Conservation (phyloP, 2,113 vertebrate species). For the Stigmatopora nigra region DNA sequence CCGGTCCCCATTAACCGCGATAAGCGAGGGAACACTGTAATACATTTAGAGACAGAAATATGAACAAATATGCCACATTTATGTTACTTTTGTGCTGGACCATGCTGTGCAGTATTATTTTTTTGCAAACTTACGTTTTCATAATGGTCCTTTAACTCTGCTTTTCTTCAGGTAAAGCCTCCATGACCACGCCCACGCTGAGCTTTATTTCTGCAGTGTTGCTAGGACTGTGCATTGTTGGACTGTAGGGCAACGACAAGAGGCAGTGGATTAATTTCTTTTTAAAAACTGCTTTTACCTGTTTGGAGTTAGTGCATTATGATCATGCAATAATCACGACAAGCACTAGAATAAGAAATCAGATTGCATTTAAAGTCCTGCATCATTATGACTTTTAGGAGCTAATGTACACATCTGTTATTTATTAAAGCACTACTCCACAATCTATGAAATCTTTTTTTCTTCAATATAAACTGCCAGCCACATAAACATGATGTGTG, state of each 20-base stretch:
- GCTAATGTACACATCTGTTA: not conserved
- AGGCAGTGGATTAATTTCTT: conserved; percentile 46
- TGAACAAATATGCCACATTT: too few relatives aligned
- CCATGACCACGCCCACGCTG: conserved; percentile 50
- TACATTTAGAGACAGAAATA: too few relatives aligned
- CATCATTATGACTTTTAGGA: not conserved
- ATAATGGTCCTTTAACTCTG: not conserved
- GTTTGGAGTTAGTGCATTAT: conserved; percentile 7
- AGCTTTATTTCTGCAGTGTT: conserved; percentile 72
- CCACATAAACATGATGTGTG: not conserved
- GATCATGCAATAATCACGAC: not conserved
- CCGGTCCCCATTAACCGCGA: too few relatives aligned
- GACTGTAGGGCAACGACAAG: conserved; percentile 75
- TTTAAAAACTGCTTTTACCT: not conserved
- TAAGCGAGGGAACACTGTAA: too few relatives aligned
- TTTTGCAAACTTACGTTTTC: too few relatives aligned
- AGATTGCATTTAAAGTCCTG: not conserved
- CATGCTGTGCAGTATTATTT: too few relatives aligned
- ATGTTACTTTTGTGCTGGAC: too few relatives aligned
- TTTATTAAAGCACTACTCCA: conserved; percentile 6
- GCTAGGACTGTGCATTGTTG: conserved; percentile 72
- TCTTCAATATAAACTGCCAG: not conserved
- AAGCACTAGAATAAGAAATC: conserved; percentile 1
- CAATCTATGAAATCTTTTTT: not conserved
- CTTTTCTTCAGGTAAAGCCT: conserved; percentile 62